Evolutionary conservation across 2,888 invertebrate species (phyloP).

Genomic region (Herminia tarsipennalis): DNA sequence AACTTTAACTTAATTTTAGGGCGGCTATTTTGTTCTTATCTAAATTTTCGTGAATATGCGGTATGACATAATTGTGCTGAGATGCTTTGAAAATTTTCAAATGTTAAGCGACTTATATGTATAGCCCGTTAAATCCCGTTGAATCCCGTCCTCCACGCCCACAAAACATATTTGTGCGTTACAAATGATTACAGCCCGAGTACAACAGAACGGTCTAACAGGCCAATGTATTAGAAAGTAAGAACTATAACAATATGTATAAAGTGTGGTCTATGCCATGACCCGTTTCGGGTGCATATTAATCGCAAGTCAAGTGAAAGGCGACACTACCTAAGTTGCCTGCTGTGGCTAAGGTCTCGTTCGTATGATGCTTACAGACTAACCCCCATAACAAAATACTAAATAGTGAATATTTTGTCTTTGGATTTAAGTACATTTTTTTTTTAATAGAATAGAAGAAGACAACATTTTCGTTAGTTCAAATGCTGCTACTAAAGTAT

Average conservation of each 20-base stretch:
- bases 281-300: conserved; percentile 50
- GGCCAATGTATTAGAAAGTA: conserved; percentile 13
- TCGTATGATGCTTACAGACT: background rate
- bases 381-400: no score
- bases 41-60: no score
- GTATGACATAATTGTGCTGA: no score
- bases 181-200: conserved; percentile 8
- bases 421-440: no score
- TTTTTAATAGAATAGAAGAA: no score
- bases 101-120: no score
- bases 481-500: no score
- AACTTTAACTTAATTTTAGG: no score
- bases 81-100: no score
- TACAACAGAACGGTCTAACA: conserved; percentile 4
- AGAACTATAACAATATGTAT: conserved; percentile 13
- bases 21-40: no score
- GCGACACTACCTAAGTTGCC: conserved; percentile 60
- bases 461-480: no score
- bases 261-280: conserved; percentile 8
- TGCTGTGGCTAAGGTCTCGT: conserved; percentile 35
- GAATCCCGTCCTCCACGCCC: background rate
- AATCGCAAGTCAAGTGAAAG: conserved; percentile 61
- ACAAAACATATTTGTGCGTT: background rate
- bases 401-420: no score
- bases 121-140: background rate